Conservation (phyloP, 2,797 vertebrate species). For the Buceros bicornis region DNA sequence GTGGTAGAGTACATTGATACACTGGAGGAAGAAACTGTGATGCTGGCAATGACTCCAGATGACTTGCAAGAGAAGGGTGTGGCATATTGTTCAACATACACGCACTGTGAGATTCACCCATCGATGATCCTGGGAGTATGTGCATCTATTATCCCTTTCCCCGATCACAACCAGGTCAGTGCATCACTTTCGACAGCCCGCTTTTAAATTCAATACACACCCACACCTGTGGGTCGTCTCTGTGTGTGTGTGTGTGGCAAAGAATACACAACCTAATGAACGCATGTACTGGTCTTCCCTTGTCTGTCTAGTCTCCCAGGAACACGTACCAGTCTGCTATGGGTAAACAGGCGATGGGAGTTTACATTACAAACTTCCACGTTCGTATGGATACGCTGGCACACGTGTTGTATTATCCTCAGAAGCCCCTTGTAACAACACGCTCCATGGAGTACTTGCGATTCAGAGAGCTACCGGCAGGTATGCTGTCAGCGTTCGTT, state of each 20-base stretch:
- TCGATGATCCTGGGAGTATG: constrained; percentile 99
- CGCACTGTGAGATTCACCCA: constrained; percentile 97
- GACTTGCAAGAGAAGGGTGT: constrained; percentile 98
- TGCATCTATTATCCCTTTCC: constrained; percentile 98
- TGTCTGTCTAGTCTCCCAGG: constrained; percentile 90
- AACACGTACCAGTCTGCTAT: constrained; percentile 99
- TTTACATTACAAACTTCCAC: constrained; percentile 99
- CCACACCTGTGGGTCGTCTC: no score
- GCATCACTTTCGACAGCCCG: background rate
- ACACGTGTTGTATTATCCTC: constrained; percentile 97
- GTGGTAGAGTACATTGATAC: constrained; percentile 99
- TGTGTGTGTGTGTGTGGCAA: no score
- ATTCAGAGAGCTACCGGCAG: constrained; percentile 96
- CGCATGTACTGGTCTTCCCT: background rate
- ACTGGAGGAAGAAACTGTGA: constrained; percentile 96
- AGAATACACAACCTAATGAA: background rate
- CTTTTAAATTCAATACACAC: background rate
- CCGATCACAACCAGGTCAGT: constrained; percentile 97
- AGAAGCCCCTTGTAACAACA: constrained; percentile 97
- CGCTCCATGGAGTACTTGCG: constrained; percentile 98
- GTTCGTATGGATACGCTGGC: constrained; percentile 98
- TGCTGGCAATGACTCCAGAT: constrained; percentile 99
- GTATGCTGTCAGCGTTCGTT: constrained; percentile 69
- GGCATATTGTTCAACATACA: constrained; percentile 97
- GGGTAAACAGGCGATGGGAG: constrained; percentile 99